Percentiles rank a stretch among this genome's conserved stretches.
phyloP scores from a whole-genome alignment of 2,888 invertebrate species.

The Stictocephala bisonia region DNA sequence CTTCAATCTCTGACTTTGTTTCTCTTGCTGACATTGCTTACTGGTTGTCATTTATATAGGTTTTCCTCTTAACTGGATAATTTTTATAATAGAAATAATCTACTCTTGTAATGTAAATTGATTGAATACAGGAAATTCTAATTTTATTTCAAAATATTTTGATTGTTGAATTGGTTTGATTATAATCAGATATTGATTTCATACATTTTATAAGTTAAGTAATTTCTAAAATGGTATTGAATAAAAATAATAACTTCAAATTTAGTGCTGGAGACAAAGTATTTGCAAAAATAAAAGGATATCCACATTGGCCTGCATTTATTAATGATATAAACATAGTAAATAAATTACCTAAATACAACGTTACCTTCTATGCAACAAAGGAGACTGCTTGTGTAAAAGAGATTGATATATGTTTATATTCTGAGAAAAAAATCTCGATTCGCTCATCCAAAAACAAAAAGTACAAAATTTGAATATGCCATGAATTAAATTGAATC shows the following conservation, averaged over 20 bases:
- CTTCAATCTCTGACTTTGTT: too few relatives aligned
- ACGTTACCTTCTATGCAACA: slow-evolving; percentile 18
- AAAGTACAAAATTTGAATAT: not conserved
- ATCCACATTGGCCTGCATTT: slow-evolving; percentile 10
- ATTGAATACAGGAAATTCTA: too few relatives aligned
- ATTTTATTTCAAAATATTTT: too few relatives aligned
- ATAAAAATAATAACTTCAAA: not conserved
- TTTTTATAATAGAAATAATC: too few relatives aligned
- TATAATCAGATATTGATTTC: too few relatives aligned
- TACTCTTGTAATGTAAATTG: too few relatives aligned
- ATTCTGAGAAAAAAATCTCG: not conserved
- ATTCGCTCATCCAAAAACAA: not conserved
- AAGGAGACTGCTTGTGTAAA: slow-evolving; percentile 1
- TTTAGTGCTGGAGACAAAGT: slow-evolving; percentile 1
- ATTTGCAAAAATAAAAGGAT: slow-evolving; percentile 15
- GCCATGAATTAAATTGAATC: slow-evolving; percentile 2
- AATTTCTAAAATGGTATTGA: not conserved
- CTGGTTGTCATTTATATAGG: too few relatives aligned
- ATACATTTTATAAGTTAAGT: too few relatives aligned
- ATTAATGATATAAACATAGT: not conserved
- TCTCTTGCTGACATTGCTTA: too few relatives aligned
- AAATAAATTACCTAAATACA: slow-evolving; percentile 6
- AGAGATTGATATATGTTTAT: slow-evolving; percentile 5
- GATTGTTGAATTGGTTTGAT: too few relatives aligned
- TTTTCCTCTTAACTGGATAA: too few relatives aligned